These are phyloP conservation scores for Rhynchopsitta pachyrhyncha DNA, from an alignment of 2,113 vertebrate species.

Conservation along the genomic window DNA sequence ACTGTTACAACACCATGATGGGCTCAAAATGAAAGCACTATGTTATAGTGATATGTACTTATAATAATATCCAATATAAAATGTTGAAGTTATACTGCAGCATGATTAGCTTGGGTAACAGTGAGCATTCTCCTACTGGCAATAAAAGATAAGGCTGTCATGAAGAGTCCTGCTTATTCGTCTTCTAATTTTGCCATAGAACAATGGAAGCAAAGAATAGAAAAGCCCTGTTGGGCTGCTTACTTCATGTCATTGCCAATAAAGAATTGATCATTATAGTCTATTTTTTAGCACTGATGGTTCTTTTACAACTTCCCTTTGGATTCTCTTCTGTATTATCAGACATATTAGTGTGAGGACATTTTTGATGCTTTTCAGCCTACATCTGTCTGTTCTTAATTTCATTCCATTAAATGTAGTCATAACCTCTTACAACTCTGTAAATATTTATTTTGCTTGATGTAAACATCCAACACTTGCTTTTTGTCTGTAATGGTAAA, in stretches of 20 bases:
- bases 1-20: slow-evolving; percentile 43
- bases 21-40: slow-evolving; percentile 74
- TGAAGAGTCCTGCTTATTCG: slow-evolving; percentile 48
- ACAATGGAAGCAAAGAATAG: slow-evolving; percentile 15
- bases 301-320: not conserved
- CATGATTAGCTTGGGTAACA: slow-evolving; percentile 63
- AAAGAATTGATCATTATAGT: not conserved
- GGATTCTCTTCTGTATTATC: not conserved
- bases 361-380: not conserved
- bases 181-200: slow-evolving; percentile 42
- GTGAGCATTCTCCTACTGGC: slow-evolving; percentile 30
- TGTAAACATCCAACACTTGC: not conserved
- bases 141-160: slow-evolving; percentile 58
- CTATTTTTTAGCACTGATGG: not conserved
- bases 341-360: not conserved
- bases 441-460: not conserved
- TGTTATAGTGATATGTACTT: slow-evolving; percentile 68
- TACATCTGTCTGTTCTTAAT: not conserved
- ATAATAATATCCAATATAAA: slow-evolving; percentile 69
- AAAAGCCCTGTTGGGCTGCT: not conserved
- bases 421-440: not conserved
- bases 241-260: not conserved
- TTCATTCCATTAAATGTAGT: not conserved
- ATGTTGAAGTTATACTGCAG: slow-evolving; percentile 37
- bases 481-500: not conserved